Conservation (phyloP, 2,797 vertebrate genomes). For the Gambelia wislizenii region DNA sequence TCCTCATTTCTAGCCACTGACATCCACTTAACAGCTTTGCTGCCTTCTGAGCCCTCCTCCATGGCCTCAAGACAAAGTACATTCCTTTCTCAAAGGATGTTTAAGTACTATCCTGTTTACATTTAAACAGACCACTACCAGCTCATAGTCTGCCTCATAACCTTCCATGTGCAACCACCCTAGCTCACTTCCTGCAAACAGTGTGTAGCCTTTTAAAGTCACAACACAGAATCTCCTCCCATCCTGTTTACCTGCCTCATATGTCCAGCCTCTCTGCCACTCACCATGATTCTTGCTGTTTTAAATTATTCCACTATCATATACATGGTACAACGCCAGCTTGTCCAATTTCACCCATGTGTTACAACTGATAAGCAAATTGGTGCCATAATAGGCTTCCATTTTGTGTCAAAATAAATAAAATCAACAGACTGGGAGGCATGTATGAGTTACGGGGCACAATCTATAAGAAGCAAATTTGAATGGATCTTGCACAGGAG, state of each 20-base stretch:
- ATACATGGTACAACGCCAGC: background rate
- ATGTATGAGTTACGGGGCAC: background rate
- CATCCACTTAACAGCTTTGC: background rate
- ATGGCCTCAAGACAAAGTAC: slow-evolving; percentile 6
- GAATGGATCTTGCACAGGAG: background rate
- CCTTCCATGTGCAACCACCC: background rate
- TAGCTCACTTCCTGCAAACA: slow-evolving; percentile 1
- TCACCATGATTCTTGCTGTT: background rate
- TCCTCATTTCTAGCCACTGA: background rate
- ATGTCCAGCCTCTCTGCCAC: background rate
- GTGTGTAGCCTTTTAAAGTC: background rate
- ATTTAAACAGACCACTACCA: background rate
- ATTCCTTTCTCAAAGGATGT: slow-evolving; percentile 13
- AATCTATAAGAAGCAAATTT: too few species aligned
- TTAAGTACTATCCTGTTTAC: slow-evolving; percentile 17
- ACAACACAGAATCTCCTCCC: background rate
- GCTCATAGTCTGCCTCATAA: background rate
- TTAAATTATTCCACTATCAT: background rate
- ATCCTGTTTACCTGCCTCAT: background rate
- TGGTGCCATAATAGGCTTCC: background rate
- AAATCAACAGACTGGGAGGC: background rate
- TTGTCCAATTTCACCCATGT: background rate
- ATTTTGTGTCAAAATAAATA: background rate
- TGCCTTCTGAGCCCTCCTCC: background rate
- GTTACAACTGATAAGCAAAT: too few species aligned